phyloP scores from a whole-genome alignment of 2,797 vertebrate species.

The Channallabes apus region DNA sequence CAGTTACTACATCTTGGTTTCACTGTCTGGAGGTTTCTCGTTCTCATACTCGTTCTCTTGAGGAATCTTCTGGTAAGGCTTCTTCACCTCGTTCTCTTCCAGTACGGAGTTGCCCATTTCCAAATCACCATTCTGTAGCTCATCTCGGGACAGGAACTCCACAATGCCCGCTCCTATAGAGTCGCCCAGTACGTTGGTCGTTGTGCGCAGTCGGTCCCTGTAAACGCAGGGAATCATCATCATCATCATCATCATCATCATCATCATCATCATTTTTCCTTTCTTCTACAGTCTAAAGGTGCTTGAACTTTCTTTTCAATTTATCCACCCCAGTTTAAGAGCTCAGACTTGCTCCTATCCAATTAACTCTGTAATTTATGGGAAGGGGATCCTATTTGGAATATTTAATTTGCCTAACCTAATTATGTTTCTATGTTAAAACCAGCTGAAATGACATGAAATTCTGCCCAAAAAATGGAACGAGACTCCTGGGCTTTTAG shows the following conservation, averaged over 20 bases:
- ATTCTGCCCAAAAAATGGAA: conserved; percentile 70
- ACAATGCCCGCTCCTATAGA: conserved; percentile 94
- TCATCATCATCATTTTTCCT: neutral
- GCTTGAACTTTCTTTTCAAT: conserved; percentile 53
- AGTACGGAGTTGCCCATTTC: conserved; percentile 96
- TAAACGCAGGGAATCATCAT: conserved; percentile 3
- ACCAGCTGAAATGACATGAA: conserved; percentile 72
- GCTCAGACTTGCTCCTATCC: conserved; percentile 69
- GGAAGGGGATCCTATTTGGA: conserved; percentile 78
- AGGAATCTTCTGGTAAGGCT: conserved; percentile 90
- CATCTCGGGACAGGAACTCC: conserved; percentile 91
- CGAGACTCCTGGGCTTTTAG: conserved; percentile 66
- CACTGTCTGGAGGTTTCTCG: conserved; percentile 84
- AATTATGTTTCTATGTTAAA: conserved; percentile 86
- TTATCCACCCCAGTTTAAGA: conserved; percentile 66
- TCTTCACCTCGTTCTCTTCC: conserved; percentile 96
- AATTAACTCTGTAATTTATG: conserved; percentile 75
- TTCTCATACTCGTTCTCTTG: conserved; percentile 88
- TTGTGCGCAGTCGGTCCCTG: conserved; percentile 95
- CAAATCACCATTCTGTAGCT: conserved; percentile 85
- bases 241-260: neutral
- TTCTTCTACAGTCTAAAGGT: neutral
- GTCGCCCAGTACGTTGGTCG: conserved; percentile 94
- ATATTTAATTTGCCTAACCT: conserved; percentile 81
- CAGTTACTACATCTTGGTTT: conserved; percentile 89